Conservation (phyloP, 1,140 invertebrate species). For the Vollenhovia emeryi region DNA sequence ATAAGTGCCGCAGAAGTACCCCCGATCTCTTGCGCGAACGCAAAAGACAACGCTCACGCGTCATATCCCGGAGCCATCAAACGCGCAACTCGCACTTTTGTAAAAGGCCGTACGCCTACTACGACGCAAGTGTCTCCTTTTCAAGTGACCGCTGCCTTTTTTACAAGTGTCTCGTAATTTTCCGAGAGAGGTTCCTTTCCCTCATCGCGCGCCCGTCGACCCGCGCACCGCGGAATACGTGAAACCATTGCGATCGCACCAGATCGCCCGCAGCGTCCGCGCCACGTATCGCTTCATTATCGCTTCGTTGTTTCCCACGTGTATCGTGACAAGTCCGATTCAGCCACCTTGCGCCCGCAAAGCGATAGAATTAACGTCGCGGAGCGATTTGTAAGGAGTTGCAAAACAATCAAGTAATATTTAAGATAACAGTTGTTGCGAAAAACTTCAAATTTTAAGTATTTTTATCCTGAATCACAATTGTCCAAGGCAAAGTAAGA, state of each 20-base stretch:
- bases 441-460: neutral
- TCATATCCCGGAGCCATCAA: neutral
- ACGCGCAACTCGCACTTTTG: neutral
- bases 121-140: slow-evolving; percentile 65
- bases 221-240: slow-evolving; percentile 25
- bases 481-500: neutral
- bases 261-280: slow-evolving; percentile 64
- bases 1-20: neutral
- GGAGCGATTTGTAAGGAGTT: neutral
- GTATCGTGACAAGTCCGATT: neutral
- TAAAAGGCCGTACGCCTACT: slow-evolving; percentile 63
- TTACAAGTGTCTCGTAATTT: slow-evolving; percentile 64
- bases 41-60: neutral
- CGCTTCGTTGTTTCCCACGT: neutral
- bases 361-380: neutral
- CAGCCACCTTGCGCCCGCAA: neutral
- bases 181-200: slow-evolving; percentile 70
- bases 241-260: slow-evolving; percentile 63
- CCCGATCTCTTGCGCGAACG: neutral
- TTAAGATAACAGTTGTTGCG: neutral
- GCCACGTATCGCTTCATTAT: slow-evolving; percentile 24
- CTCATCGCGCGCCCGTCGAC: slow-evolving; percentile 21
- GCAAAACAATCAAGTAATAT: neutral
- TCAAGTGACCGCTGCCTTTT: slow-evolving; percentile 62
- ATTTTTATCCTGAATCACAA: neutral